These are phyloP conservation scores for Oreochromis niloticus DNA, from an alignment of 2,113 vertebrate genomes.

Conservation along the genomic window DNA sequence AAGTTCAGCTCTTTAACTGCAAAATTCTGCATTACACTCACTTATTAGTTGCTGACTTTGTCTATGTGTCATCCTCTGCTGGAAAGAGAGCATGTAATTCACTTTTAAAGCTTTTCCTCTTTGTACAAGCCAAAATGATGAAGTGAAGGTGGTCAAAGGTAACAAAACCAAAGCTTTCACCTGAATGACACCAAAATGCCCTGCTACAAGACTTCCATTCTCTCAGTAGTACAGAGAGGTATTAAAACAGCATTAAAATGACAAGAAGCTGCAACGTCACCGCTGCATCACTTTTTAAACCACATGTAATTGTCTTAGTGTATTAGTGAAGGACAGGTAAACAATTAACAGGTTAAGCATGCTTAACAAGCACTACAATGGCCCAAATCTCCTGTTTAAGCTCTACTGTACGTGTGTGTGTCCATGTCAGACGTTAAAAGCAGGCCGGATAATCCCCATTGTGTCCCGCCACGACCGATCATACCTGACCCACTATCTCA, in stretches of 20 bases:
- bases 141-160: neutral
- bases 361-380: neutral
- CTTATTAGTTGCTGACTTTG: neutral
- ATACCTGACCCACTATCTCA: neutral
- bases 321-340: neutral
- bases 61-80: neutral
- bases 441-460: slow-evolving; percentile 14
- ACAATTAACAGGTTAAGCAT: neutral
- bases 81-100: neutral
- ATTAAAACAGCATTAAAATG: neutral
- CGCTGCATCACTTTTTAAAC: neutral
- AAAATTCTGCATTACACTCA: neutral
- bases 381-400: neutral
- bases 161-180: neutral
- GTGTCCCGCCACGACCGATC: neutral
- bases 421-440: neutral
- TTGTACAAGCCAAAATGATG: neutral
- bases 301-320: neutral
- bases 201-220: neutral
- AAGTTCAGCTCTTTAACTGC: neutral
- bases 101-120: neutral
- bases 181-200: neutral
- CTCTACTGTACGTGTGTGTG: neutral
- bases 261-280: neutral
- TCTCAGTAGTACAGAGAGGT: neutral